Evolutionary conservation across 2,888 invertebrate genomes (phyloP), one percentile per base, ranked within the genome.

Genomic region (Atethmia centrago): DNA sequence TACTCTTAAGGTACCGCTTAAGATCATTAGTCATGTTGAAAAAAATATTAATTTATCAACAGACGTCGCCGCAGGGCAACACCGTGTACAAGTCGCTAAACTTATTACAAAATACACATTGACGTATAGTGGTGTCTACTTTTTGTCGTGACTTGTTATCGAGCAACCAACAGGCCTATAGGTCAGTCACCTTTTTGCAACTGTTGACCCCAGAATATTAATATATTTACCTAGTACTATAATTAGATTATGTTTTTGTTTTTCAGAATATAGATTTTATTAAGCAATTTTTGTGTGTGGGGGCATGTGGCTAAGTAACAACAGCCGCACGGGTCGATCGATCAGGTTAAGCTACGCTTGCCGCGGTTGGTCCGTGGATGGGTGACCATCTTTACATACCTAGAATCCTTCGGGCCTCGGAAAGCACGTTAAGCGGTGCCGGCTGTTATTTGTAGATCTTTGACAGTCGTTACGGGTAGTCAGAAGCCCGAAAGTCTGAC

Each of bases 101-200:
- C 51, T 47, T 75, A 67, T 83, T 83, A 73, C 85, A 73, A 81
- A 83, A 84, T 75, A 73, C 65, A 56, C 49, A 56, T 61, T 59
- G 47, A 61, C 64, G 42, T 71, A 56, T 45, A 58, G n/a, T 47
- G 16, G 36, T 59, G 66, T 58, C 49, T 65, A 71, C 73, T 74
- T 81, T 82, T 76, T 83, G 85, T 85, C 87, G 87, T 87, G 87
- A 87, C 87, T 62, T 53, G 83, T 56, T 77, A 74, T 61, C 66
- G 45, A 77, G 70, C 55, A 21, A 61, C 74, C 40, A 47, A 40
- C 70, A 56, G 51, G 74, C 67, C 77, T 81, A 45, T 59, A 47
- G 88, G 81, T 87, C 87, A 85, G 79, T n/a, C 83, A 85, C 85
- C 87, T 81, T 58, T 74, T 56, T 59, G 71, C 74, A 71, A 68